Base-by-base conservation (phyloP, 2,113 vertebrate genomes). In the Scomber colias region DNA sequence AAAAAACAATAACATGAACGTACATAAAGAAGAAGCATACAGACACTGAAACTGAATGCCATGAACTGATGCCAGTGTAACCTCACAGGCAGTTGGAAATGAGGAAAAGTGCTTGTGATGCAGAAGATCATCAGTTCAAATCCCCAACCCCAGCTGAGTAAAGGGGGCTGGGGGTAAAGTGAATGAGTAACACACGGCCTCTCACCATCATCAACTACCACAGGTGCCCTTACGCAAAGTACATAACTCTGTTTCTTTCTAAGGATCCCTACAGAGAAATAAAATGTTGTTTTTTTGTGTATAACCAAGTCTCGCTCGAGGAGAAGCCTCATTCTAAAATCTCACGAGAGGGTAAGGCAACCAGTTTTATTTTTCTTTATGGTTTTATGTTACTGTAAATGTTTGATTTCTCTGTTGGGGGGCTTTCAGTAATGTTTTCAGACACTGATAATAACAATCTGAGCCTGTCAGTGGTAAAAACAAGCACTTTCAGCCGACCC, bases 171-270 rank as follows among this genome's bases (percentile, higher is more conserved):
- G 44, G 13, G 21, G 24, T 21, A 75, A 55, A 65, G 27, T 71
- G 54, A 75, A 64, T 53, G 19, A 71, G 48, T 60, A 44, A 45
- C 62, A 61, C 55, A 14, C 62, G 49, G 59, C 51, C 13, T n/a
- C 50, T 40, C 40, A 51, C 53, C 60, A 71, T 66, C 55, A 49
- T 48, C 65, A 69, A 53, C 69, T 54, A 63, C 49, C 31, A 67
- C 81, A 73, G 71, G 81, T 56, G 53, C 75, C 77, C 54, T 76
- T 54, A 27, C 70, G 56, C 40, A 71, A 83, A 79, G 71, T 51
- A 48, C 61, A 80, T 75, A 71, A 79, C 69, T 27, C 24, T 27
- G 24, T 27, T 27, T 27, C 24, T 27, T 27, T 27, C 2, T 27
- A 27, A 27, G 2, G 24, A 27, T 27, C 24, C 24, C 24, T 27